Base-by-base conservation (phyloP, 2,888 invertebrate species). In the Acanthococcus lagerstroemiae region DNA sequence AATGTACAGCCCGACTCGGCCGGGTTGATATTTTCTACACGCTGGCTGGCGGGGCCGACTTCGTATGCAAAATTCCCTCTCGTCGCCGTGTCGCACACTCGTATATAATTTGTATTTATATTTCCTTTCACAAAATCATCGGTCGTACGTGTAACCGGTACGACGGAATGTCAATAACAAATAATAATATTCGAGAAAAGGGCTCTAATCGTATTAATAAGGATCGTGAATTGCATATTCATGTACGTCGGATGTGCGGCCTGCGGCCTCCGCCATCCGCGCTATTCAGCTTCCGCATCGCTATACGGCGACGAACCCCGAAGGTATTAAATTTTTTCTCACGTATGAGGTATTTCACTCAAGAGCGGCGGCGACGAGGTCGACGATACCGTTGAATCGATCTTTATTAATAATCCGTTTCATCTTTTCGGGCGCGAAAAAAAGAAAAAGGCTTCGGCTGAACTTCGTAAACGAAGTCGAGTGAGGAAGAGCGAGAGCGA, bases 161-260 rank as follows among this genome's bases (percentile, higher is more conserved):
- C n/a, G 37, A 37, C 37, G 37, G 37, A 37, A 37, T 37, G 37
- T 37, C 37, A 37, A 37, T 37, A 37, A 37, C 37, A 37, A 37
- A 37, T 37, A 37, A 37, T 37, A 37, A n/a, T n/a, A 15, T 37
- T 37, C 37, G 37, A 37, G 37, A 37, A 37, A 37, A n/a, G 37
- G 37, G 37, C 12, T 37, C 12, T 37, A 37, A 37, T 37, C 37
- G 63, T 63, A 63, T 54, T 63, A 63, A 63, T 52, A 52, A 24
- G 63, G 63, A 30, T 52, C 63, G 63, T 52, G 63, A 52, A 63
- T 52, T 63, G 63, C 63, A 63, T 63, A 63, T 63, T 63, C 63
- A 63, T 63, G 44, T 22, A 52, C 24, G 25, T 46, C 58, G n/a
- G n/a, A n/a, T n/a, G n/a, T n/a, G n/a, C n/a, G n/a, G n/a, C n/a